Conservation (phyloP, 1,140 invertebrate species). For the Anoplophora glabripennis region DNA sequence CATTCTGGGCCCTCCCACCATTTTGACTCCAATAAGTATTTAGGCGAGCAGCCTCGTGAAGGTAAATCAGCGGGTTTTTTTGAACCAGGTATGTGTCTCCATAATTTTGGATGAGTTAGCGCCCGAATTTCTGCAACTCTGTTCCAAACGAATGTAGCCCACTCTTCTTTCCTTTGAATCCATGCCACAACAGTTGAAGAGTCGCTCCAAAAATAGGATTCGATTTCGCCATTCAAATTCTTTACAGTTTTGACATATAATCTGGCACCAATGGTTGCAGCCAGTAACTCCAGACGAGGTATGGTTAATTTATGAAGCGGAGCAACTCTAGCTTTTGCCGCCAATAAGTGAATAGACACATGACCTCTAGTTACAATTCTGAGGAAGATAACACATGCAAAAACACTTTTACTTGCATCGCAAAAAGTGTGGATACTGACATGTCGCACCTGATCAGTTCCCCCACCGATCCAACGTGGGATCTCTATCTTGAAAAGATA, state of each 20-base stretch:
- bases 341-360: too few relatives aligned
- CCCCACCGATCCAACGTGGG: too few relatives aligned
- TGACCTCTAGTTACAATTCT: too few relatives aligned
- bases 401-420: conserved; percentile 14
- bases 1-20: too few relatives aligned
- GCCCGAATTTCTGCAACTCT: conserved; percentile 39
- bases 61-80: conserved; percentile 49
- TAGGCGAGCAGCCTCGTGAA: conserved; percentile 39
- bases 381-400: conserved; percentile 11
- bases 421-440: conserved; percentile 17
- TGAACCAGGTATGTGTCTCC: conserved; percentile 45
- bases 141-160: conserved; percentile 40
- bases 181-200: conserved; percentile 37
- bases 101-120: conserved; percentile 35
- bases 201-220: conserved; percentile 24
- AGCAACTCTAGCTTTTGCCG: too few relatives aligned
- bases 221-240: conserved; percentile 12
- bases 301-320: too few relatives aligned
- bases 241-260: conserved; percentile 9
- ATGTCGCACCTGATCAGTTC: not conserved
- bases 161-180: conserved; percentile 28
- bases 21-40: too few relatives aligned
- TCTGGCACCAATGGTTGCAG: not conserved
- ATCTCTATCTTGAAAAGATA: too few relatives aligned
- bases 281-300: conserved; percentile 21